Evolutionary conservation across 2,113 vertebrate species (phyloP), one percentile per base, ranked within the genome.

Genomic region (Pollimyrus isidori): DNA sequence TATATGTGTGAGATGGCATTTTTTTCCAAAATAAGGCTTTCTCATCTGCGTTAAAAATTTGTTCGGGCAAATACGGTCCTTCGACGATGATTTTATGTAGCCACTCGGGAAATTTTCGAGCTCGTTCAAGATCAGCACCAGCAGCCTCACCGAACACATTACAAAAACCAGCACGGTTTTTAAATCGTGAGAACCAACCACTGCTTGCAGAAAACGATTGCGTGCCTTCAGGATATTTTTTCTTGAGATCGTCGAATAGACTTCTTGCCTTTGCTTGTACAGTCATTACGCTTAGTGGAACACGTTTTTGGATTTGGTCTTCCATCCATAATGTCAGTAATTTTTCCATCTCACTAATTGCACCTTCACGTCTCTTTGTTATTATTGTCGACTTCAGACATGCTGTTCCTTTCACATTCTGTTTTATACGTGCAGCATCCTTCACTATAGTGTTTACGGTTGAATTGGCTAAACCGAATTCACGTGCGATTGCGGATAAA

Each of bases 31-130:
- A 84, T 1, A 84, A 23, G 21, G 39, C 23, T 45, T 39, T 84
- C 45, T 84, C 80, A 84, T 84, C 80, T 46, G 45, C 80, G 45
- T 84, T 84, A 84, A 84, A 84, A 19, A 84, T 84, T 46, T 84
- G 45, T 48, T 84, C 69, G 11, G 80, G 23, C 39, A 48, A 48
- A 48, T 84, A 84, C 3, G 21, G 45, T 7, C 80, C 39, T 21
- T 23, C 80, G 2, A 42, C 17, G 17, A 46, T 84, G 2, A 84
- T 84, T 84, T 46, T 84, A 10, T 84, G 39, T 3, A 84, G 80
- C 39, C 39, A 46, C 80, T 46, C 21, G 19, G 80, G 80, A 45
- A 84, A 84, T 48, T 84, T 84, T 42, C 45, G 39, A 21, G 80
- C 45, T 9, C 42, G 17, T 42, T 84, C 39, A 23, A 23, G 19